Conservation (phyloP, 2,797 vertebrate species). For the Tenualosa ilisha region DNA sequence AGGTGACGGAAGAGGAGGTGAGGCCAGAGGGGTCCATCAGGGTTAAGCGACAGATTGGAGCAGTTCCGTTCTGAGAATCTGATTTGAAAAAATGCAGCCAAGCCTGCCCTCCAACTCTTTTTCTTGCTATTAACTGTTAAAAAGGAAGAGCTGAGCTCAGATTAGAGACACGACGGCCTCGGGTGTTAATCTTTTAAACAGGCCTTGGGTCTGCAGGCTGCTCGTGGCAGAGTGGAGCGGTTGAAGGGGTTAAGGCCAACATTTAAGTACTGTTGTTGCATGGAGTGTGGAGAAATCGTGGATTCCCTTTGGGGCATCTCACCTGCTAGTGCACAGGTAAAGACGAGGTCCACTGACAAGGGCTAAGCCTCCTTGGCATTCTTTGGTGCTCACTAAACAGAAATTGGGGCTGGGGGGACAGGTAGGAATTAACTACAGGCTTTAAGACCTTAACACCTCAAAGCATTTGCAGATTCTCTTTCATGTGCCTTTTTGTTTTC, state of each 20-base stretch:
- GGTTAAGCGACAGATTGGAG: constrained; percentile 52
- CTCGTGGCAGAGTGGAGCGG: constrained; percentile 46
- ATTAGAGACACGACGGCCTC: constrained; percentile 57
- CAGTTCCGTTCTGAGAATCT: constrained; percentile 65
- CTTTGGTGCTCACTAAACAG: constrained; percentile 27
- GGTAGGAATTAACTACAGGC: constrained; percentile 33
- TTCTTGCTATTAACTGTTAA: constrained; percentile 60
- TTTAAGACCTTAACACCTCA: constrained; percentile 50
- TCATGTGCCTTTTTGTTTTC: not conserved
- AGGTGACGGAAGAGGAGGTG: constrained; percentile 36
- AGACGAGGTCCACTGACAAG: constrained; percentile 29
- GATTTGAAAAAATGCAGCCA: constrained; percentile 66
- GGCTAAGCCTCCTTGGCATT: constrained; percentile 42
- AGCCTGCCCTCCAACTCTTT: constrained; percentile 68
- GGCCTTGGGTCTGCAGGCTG: constrained; percentile 56
- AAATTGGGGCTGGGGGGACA: not conserved
- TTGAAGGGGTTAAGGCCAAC: constrained; percentile 48
- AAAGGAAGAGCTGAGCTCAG: constrained; percentile 53
- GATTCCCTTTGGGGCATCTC: constrained; percentile 44
- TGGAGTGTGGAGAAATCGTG: constrained; percentile 41
- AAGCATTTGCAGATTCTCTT: not conserved
- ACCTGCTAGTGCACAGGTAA: constrained; percentile 45
- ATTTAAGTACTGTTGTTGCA: constrained; percentile 48
- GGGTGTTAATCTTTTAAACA: constrained; percentile 67
- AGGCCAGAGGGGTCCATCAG: constrained; percentile 29